Conservation (phyloP, 2,113 vertebrate species). For the Nanorana parkeri region DNA sequence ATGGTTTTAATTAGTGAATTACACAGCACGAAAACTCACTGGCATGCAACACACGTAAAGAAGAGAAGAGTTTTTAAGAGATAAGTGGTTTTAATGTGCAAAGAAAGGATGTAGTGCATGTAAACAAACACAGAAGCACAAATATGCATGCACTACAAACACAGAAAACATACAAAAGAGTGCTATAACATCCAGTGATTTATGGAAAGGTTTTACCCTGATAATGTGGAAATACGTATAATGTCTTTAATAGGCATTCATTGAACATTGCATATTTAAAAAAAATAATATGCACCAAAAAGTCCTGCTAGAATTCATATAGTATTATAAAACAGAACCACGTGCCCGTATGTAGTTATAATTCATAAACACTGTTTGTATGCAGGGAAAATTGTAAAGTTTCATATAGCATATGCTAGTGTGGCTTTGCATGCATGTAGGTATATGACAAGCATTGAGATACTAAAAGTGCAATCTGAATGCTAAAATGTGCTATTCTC, state of each 20-base stretch:
- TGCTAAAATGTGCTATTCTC: neutral
- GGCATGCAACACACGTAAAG: constrained; percentile 74
- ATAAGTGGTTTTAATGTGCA: constrained; percentile 61
- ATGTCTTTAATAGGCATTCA: constrained; percentile 66
- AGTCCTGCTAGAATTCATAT: constrained; percentile 59
- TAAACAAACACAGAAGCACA: constrained; percentile 64
- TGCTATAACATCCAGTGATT: constrained; percentile 57
- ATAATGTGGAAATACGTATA: constrained; percentile 60
- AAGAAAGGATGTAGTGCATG: constrained; percentile 62
- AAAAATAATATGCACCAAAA: constrained; percentile 59
- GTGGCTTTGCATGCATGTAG: constrained; percentile 18
- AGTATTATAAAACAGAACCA: constrained; percentile 60
- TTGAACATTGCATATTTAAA: constrained; percentile 64
- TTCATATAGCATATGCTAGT: constrained; percentile 33
- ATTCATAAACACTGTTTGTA: neutral
- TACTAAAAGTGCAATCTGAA: constrained; percentile 27
- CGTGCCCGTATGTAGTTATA: constrained; percentile 58
- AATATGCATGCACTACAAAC: constrained; percentile 73
- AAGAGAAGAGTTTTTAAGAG: constrained; percentile 56
- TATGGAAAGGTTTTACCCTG: constrained; percentile 56
- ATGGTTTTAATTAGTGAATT: constrained; percentile 47
- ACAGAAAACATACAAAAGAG: constrained; percentile 47
- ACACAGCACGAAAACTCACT: constrained; percentile 54
- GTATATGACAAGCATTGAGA: constrained; percentile 24
- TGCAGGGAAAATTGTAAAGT: neutral